phyloP scores from a whole-genome alignment of 30 jellyfish, hydroid and myxozoan genomes.

The Clytia hemisphaerica region DNA sequence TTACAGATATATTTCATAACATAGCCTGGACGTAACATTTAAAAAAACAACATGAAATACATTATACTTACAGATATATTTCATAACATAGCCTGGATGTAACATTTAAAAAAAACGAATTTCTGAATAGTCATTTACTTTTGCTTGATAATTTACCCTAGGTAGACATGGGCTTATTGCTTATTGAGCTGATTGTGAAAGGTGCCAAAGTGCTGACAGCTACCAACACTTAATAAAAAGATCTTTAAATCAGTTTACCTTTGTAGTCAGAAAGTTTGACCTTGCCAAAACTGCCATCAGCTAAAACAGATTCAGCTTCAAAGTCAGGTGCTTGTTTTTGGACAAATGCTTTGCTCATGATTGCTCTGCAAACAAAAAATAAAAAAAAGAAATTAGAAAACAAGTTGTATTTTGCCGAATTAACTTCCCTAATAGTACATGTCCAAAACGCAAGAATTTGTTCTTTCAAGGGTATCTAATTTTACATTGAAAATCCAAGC shows the following conservation, averaged over 20 bases:
- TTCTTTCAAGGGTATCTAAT: too few species aligned
- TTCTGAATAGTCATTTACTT: background rate
- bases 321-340: constrained; percentile 96
- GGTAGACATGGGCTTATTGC: too few species aligned
- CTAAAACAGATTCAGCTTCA: constrained; percentile 74
- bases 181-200: too few species aligned
- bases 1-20: background rate
- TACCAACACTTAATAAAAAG: background rate
- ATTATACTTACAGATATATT: background rate
- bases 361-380: background rate
- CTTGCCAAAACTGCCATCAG: constrained; percentile 66
- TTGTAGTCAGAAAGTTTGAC: constrained; percentile 69
- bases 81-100: too few species aligned
- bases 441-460: too few species aligned
- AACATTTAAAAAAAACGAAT: too few species aligned
- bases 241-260: constrained; percentile 40
- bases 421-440: too few species aligned
- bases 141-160: too few species aligned
- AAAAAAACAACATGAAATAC: background rate
- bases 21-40: background rate
- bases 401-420: too few species aligned
- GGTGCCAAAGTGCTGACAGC: too few species aligned
- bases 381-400: too few species aligned
- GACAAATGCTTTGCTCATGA: constrained; percentile 78
- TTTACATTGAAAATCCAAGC: too few species aligned